Evolutionary conservation across 1,140 invertebrate species (phyloP).

Genomic region (Rhagoletis pomonella): DNA sequence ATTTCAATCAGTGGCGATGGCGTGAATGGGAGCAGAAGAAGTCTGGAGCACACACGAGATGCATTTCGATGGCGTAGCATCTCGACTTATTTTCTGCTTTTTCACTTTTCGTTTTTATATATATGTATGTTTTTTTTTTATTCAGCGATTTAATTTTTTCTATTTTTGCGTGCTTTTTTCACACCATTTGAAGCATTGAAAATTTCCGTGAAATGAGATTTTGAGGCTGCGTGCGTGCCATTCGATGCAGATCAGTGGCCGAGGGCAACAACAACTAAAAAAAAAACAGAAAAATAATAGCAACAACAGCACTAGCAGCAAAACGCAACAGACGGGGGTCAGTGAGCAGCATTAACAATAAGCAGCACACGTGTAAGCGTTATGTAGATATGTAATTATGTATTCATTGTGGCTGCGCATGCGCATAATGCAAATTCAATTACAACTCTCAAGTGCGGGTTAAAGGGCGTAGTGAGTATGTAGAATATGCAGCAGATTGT

Average conservation of each 20-base stretch:
- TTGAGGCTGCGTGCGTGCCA: conserved; percentile 45
- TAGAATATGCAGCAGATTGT: too few species aligned
- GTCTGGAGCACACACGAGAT: not conserved
- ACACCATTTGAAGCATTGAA: conserved; percentile 10
- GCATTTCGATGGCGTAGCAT: not conserved
- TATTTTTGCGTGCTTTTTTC: conserved; percentile 9
- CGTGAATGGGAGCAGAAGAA: not conserved
- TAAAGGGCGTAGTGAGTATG: too few species aligned
- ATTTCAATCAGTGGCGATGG: not conserved
- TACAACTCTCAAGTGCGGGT: conserved; percentile 20
- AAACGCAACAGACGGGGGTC: not conserved
- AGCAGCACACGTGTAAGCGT: not conserved
- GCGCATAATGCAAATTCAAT: conserved; percentile 17
- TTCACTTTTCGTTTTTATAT: not conserved
- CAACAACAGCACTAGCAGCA: not conserved
- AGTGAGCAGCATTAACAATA: not conserved
- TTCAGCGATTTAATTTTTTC: not conserved
- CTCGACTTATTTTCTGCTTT: not conserved
- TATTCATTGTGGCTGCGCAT: not conserved
- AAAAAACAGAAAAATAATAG: not conserved
- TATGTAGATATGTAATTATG: not conserved
- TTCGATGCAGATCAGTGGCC: not conserved
- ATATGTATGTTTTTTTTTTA: not conserved
- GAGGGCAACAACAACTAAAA: not conserved
- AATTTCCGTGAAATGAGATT: conserved; percentile 49